Percentiles rank a stretch among this genome's conserved stretches.
Evolutionary conservation across 1,140 invertebrate species (phyloP).

Genomic region (Drosophila quadrilineata): DNA sequence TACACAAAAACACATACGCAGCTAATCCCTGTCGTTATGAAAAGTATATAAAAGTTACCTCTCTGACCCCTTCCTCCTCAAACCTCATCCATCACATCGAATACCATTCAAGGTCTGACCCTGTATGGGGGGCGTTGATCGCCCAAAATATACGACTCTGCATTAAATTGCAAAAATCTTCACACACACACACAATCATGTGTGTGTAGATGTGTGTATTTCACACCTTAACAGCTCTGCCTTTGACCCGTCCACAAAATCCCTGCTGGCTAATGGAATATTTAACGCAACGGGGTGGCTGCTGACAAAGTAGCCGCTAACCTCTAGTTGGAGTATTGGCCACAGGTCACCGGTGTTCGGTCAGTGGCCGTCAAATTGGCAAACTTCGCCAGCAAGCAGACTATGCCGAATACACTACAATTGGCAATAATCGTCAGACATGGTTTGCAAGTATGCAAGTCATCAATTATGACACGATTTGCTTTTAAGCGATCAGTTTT

Average conservation of each 20-base stretch:
- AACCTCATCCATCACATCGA: neutral
- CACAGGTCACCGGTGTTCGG: neutral
- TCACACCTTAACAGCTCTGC: slow-evolving; percentile 17
- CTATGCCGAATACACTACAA: neutral
- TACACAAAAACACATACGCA: slow-evolving; percentile 5
- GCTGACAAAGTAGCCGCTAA: neutral
- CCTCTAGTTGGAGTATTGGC: neutral
- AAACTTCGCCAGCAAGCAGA: neutral
- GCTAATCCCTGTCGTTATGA: no score
- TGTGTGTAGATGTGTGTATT: neutral
- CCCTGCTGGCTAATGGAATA: slow-evolving; percentile 13
- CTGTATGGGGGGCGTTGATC: slow-evolving; percentile 12
- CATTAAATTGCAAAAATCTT: slow-evolving; percentile 24
- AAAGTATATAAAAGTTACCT: slow-evolving; percentile 7
- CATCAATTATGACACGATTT: no score
- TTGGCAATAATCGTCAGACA: no score
- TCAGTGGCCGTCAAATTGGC: neutral
- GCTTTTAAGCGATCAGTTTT: no score
- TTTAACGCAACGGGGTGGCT: slow-evolving; percentile 4
- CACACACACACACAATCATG: neutral
- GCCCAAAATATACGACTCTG: slow-evolving; percentile 2
- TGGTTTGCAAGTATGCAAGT: no score
- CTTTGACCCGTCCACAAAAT: slow-evolving; percentile 4
- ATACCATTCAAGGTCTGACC: slow-evolving; percentile 20
- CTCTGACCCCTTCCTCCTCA: neutral